These are phyloP conservation scores for Pycnonotus jocosus DNA, from an alignment of 2,113 vertebrate species.

Conservation along the genomic window DNA sequence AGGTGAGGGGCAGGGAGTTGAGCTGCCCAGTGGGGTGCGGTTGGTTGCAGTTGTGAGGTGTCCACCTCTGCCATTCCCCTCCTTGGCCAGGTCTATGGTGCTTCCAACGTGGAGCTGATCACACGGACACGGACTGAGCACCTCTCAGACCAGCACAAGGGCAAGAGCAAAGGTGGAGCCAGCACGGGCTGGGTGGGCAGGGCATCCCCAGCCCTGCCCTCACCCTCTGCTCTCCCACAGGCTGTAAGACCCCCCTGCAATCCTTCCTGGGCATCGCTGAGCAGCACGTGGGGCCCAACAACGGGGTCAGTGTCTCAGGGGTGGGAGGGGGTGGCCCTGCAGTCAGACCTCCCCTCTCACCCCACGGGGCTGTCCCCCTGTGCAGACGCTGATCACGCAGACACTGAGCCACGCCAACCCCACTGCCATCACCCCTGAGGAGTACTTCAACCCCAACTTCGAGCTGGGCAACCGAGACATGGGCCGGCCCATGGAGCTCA, in stretches of 20 bases:
- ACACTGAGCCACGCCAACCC: conserved; percentile 90
- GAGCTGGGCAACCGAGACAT: conserved; percentile 86
- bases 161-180: conserved; percentile 88
- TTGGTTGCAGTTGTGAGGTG: fast-evolving
- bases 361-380: fast-evolving
- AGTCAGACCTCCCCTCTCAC: not conserved
- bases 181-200: not conserved
- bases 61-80: not conserved
- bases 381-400: conserved; percentile 90
- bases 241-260: conserved; percentile 92
- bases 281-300: conserved; percentile 93
- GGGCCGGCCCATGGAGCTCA: conserved; percentile 92
- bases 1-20: conserved; percentile 74
- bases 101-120: conserved; percentile 96
- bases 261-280: conserved; percentile 97
- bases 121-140: conserved; percentile 95
- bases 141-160: conserved; percentile 93
- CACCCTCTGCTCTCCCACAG: conserved; percentile 65
- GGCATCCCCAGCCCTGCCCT: not conserved
- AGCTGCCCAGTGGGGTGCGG: fast-evolving
- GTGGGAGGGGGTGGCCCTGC: not conserved
- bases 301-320: conserved; percentile 78
- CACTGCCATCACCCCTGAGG: conserved; percentile 89
- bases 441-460: conserved; percentile 91
- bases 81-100: conserved; percentile 85